These are phyloP conservation scores for Nomada ruficornis DNA, from an alignment of 2,888 invertebrate genomes.

Conservation along the genomic window DNA sequence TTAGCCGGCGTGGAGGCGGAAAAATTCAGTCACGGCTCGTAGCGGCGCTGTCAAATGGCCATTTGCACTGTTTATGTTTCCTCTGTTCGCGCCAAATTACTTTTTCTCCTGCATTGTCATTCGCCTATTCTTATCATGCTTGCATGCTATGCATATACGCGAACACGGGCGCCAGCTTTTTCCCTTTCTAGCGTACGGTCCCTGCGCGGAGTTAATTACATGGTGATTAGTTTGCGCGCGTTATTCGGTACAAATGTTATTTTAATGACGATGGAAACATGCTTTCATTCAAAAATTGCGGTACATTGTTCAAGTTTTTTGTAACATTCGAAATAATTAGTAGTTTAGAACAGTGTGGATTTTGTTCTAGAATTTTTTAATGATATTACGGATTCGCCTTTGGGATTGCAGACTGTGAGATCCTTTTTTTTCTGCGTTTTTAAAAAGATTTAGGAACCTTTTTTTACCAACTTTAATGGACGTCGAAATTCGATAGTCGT, in stretches of 20 bases:
- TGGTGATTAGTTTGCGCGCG: constrained; percentile 15
- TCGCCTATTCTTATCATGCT: constrained; percentile 8
- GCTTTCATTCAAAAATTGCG: neutral
- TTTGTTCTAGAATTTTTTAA: neutral
- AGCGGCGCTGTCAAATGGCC: constrained; percentile 11
- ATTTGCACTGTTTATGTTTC: constrained; percentile 48
- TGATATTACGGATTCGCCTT: no score
- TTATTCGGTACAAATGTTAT: neutral
- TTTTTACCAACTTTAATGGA: constrained; percentile 11
- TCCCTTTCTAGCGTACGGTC: neutral
- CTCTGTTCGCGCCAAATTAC: constrained; percentile 46
- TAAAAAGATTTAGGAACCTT: neutral
- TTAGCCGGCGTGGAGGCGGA: constrained; percentile 31
- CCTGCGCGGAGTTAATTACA: constrained; percentile 24
- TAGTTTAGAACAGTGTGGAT: neutral
- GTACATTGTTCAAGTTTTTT: neutral
- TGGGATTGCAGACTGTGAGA: no score
- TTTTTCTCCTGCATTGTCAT: constrained; percentile 38
- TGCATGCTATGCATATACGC: no score
- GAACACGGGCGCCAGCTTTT: neutral
- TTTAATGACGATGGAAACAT: neutral
- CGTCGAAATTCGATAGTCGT: constrained; percentile 35
- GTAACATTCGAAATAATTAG: neutral
- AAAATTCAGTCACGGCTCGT: constrained; percentile 27
- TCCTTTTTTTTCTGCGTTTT: neutral